Conservation (phyloP, 2,888 invertebrate genomes). For the Hemaris fuciformis region DNA sequence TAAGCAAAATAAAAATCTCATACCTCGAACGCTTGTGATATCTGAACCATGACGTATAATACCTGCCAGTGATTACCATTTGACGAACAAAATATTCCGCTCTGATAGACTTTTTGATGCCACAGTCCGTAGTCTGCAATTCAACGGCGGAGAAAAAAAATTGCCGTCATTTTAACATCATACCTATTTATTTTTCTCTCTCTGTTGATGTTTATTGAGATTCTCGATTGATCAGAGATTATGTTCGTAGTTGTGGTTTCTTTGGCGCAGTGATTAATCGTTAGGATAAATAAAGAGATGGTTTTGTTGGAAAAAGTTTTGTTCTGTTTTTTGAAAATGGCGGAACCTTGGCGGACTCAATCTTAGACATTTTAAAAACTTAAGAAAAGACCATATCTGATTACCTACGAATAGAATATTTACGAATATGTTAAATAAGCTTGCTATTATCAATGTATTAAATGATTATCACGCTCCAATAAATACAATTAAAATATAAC, state of each 20-base stretch:
- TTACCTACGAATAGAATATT: too few species aligned
- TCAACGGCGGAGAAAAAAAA: constrained; percentile 56
- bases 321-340: background rate
- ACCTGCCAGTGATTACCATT: constrained; percentile 76
- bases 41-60: constrained; percentile 76
- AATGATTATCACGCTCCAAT: too few species aligned
- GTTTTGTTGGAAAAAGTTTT: background rate
- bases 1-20: constrained; percentile 54
- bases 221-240: constrained; percentile 42
- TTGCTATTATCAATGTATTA: too few species aligned
- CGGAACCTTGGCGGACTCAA: too few species aligned
- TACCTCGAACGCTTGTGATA: constrained; percentile 65
- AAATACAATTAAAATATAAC: too few species aligned
- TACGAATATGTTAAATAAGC: too few species aligned
- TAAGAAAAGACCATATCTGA: too few species aligned
- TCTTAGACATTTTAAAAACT: too few species aligned
- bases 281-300: background rate
- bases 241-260: constrained; percentile 10
- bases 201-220: constrained; percentile 30
- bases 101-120: constrained; percentile 72
- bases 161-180: constrained; percentile 51
- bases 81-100: constrained; percentile 75
- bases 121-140: constrained; percentile 48
- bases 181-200: constrained; percentile 39
- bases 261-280: constrained; percentile 13